Percentiles rank a stretch among this genome's conserved stretches.
Conservation (phyloP, 2,797 vertebrate genomes). For the Pipistrellus nathusii region DNA sequence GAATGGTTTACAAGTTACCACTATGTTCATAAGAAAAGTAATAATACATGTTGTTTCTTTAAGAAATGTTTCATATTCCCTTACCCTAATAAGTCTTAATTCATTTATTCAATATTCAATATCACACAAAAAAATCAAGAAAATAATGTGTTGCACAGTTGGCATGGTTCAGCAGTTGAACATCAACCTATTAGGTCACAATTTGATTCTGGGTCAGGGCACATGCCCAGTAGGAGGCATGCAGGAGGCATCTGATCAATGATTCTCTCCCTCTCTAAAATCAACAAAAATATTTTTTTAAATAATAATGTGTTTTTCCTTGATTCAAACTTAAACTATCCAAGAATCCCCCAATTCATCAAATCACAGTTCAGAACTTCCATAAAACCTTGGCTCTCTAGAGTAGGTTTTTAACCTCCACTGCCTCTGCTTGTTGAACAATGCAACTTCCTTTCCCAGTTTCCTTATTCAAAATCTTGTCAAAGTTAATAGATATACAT, state of each 20-base stretch:
- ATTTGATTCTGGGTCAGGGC: too few species aligned
- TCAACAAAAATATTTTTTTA: too few species aligned
- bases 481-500: not conserved
- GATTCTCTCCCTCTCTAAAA: too few species aligned
- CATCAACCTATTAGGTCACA: too few species aligned
- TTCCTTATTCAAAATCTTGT: not conserved
- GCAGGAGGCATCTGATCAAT: too few species aligned
- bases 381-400: not conserved
- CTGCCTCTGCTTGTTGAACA: not conserved
- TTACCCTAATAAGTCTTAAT: slow-evolving; percentile 16
- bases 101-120: not conserved
- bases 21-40: not conserved
- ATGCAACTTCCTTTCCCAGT: not conserved
- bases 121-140: not conserved
- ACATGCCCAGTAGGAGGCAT: too few species aligned
- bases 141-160: too few species aligned
- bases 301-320: not conserved
- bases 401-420: not conserved
- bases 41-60: not conserved
- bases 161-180: too few species aligned
- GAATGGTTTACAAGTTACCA: not conserved
- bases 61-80: not conserved
- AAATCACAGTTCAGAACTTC: not conserved
- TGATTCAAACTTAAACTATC: not conserved
- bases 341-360: not conserved